These are phyloP conservation scores for Heteronetta atricapilla DNA, from an alignment of 2,113 vertebrate species.

Conservation along the genomic window DNA sequence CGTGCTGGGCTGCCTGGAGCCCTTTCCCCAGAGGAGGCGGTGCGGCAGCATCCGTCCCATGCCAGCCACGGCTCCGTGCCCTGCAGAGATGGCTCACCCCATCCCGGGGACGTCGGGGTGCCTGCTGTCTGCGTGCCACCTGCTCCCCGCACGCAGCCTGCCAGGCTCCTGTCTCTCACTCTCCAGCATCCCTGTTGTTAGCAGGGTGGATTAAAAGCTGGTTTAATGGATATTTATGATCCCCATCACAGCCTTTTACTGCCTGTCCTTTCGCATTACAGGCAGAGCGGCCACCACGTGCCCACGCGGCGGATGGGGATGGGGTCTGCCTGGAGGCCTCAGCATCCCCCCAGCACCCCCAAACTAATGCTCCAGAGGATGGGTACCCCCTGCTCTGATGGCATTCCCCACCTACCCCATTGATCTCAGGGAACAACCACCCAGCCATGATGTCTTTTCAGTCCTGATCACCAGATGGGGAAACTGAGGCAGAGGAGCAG, in stretches of 20 bases:
- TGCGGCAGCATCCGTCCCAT: accelerated
- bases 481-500: background rate
- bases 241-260: constrained; percentile 42
- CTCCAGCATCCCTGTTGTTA: background rate
- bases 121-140: background rate
- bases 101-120: accelerated
- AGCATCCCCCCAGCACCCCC: background rate
- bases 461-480: background rate
- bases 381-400: background rate
- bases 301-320: background rate
- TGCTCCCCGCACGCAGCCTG: background rate
- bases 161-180: background rate
- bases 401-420: accelerated
- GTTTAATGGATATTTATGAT: constrained; percentile 67
- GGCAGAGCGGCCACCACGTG: accelerated
- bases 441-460: accelerated
- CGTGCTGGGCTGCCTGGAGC: background rate
- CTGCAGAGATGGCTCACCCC: background rate
- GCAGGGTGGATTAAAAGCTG: constrained; percentile 34
- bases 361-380: background rate
- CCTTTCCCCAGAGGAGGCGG: background rate
- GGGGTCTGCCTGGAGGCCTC: background rate
- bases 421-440: background rate
- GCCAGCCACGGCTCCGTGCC: accelerated
- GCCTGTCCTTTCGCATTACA: background rate